Base-by-base conservation (phyloP, 2,113 vertebrate species). In the Gambusia holbrooki region DNA sequence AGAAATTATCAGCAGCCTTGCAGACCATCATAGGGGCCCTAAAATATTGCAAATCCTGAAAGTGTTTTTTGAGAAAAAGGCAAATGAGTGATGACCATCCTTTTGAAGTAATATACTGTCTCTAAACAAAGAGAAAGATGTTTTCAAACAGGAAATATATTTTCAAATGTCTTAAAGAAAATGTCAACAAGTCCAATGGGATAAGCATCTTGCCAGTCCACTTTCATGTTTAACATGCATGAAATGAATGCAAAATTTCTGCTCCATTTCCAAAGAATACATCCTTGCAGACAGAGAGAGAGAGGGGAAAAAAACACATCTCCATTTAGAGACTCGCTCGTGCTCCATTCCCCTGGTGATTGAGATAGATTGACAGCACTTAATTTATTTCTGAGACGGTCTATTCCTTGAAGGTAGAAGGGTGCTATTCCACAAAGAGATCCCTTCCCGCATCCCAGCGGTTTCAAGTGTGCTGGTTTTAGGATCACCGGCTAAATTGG, bases 291-390 rank as follows among this genome's bases (percentile, higher is more conserved):
- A 65, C 17, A 74, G 27, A 65, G 42, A 58, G 68, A 48, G 30
- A 62, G 25, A 64, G 30, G 32, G 60, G 32, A 63, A 40, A 11
- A 11, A 11, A 40, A 76, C 63, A 63, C 73, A 65, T 82, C 89
- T 82, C 83, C 71, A 79, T 89, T 84, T 74, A 61, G n/a, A 88
- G 77, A 54, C 72, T 73, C 78, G n/a, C 33, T 62, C 12, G 65
- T 67, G 30, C 14, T 1, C 2, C 3, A 11, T 32, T 87, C 88
- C 87, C 86, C 28, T 40, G 8, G 85, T 1, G 76, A 89, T 66
- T 11, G n/a, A 1, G 3, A 72, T 61, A 90, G 91, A 93, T 90
- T 92, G 91, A 81, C 90, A 90, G 79, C 86, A 86, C 88, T 85
- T 88, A 89, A 92, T 92, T 92, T 89, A 76, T 75, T 84, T 82